Base-by-base conservation (phyloP, 2,888 invertebrate species). In the Brenthis ino region DNA sequence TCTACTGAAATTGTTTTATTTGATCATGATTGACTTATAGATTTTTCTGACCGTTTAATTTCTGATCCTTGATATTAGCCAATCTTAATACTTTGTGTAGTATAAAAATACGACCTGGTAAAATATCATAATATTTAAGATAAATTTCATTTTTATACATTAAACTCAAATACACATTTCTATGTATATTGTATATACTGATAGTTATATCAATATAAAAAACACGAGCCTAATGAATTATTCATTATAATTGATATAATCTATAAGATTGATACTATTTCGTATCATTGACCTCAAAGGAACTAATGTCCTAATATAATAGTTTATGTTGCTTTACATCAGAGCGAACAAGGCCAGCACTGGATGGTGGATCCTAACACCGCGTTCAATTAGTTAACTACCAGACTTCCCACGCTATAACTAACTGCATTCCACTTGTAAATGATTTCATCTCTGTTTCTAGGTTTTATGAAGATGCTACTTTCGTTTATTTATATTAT, bases 381-480 rank as follows among this genome's bases (percentile, higher is more conserved):
- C 70, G 77, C 78, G 79, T 81, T 86, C 87, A 89, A 89, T 90
- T 89, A 87, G 83, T 87, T 83, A 87, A 89, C 85, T 82, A 82
- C 80, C 79, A 80, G 79, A 77, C 89, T 86, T 88, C 90, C 89
- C 89, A 89, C 90, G 89, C 86, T 77, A 76, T 75, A 75, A 76
- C 75, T 76, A 75, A 76, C 75, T 76, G 77, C 77, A 79, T 79
- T 77, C 79, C 78, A 72, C 72, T 67, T 61, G 63, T 63, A 57
- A 72, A 74, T 76, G 76, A 79, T 76, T 80, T 76, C 76, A 76
- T 77, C 67, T 72, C 66, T 63, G 68, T 71, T 70, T 63, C 70
- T 70, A 74, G 68, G 64, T 74, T 68, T 68, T 60, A 60, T 50
- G 3, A 50, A 60, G 12, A 16, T 28, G 33, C n/a, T 50, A n/a